These are phyloP conservation scores for Sisor rabdophorus DNA, from an alignment of 2,113 vertebrate genomes.

Conservation along the genomic window DNA sequence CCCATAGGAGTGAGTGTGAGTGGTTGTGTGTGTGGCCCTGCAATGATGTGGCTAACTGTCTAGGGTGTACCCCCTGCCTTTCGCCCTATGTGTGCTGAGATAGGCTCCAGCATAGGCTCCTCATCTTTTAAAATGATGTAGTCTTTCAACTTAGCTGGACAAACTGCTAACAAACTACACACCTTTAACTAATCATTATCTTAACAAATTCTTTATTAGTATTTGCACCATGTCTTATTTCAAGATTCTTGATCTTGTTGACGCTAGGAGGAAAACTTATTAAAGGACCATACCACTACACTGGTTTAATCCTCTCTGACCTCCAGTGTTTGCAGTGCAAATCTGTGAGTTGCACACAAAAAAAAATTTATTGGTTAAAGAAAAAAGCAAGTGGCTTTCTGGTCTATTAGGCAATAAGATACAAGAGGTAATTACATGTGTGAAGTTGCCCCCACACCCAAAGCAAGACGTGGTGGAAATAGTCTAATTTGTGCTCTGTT, in stretches of 20 bases:
- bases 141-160: background rate
- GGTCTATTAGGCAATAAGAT: constrained; percentile 37
- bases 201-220: constrained; percentile 9
- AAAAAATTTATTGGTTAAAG: constrained; percentile 61
- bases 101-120: background rate
- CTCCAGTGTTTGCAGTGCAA: constrained; percentile 54
- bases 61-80: no score
- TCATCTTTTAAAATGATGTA: background rate
- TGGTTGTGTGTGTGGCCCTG: no score
- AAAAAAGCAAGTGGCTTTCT: constrained; percentile 42
- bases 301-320: constrained; percentile 39
- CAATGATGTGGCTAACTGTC: no score
- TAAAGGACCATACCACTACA: constrained; percentile 18
- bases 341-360: constrained; percentile 46
- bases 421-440: constrained; percentile 27
- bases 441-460: no score
- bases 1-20: no score
- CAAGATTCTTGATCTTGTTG: constrained; percentile 8
- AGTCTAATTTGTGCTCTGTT: no score
- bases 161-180: background rate
- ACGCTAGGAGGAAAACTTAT: constrained; percentile 27
- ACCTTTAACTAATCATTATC: constrained; percentile 5
- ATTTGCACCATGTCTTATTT: constrained; percentile 5
- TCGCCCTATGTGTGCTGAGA: no score
- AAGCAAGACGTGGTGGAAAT: no score